Evolutionary conservation across 2,888 invertebrate genomes (phyloP).

Genomic region (Pterostichus madidus): DNA sequence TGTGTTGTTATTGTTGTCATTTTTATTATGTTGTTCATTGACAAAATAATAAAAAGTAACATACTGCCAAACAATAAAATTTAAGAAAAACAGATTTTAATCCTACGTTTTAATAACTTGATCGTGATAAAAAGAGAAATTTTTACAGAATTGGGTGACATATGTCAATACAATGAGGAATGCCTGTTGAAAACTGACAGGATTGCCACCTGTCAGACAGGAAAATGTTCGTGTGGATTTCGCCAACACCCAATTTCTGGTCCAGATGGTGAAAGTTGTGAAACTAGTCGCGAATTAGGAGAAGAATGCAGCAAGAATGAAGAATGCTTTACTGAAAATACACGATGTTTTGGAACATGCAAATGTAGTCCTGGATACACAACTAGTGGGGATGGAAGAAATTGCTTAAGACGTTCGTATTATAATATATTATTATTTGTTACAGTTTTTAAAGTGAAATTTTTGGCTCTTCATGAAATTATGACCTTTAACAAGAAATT

Average conservation of each 20-base stretch:
- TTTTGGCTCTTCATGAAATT: no score
- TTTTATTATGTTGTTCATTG: no score
- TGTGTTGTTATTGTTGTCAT: no score
- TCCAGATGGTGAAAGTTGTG: constrained; percentile 71
- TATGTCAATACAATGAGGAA: constrained; percentile 72
- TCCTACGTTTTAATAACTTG: neutral
- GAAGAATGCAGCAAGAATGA: constrained; percentile 72
- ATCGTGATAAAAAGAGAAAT: neutral
- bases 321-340: constrained; percentile 72
- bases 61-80: no score
- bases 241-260: constrained; percentile 71
- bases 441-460: no score
- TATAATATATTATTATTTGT: neutral
- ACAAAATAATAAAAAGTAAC: no score
- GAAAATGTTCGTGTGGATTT: constrained; percentile 73
- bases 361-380: constrained; percentile 73
- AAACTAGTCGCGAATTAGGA: constrained; percentile 71
- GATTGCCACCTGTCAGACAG: constrained; percentile 72
- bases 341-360: constrained; percentile 73
- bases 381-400: constrained; percentile 71
- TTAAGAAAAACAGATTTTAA: no score
- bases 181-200: constrained; percentile 72
- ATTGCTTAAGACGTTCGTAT: constrained; percentile 73
- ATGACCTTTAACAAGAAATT: no score
- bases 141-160: constrained; percentile 72